Conservation (phyloP, 92 coral and sea anemone genomes). For the Phenganax subtilis region DNA sequence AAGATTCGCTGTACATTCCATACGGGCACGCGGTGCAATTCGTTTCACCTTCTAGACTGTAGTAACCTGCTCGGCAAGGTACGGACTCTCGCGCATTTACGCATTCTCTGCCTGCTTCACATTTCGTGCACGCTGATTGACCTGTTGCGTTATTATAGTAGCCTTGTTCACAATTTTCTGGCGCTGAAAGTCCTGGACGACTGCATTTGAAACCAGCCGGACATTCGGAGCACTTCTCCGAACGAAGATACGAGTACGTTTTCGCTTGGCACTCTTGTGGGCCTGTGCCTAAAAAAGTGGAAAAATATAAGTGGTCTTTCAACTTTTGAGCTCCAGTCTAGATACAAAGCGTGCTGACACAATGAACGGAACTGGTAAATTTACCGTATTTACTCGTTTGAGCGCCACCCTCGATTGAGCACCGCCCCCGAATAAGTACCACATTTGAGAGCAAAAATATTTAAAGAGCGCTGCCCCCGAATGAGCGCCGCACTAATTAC, state of each 20-base stretch:
- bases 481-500: too few relatives aligned
- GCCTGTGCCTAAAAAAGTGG: conserved; percentile 34
- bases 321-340: neutral
- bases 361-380: neutral
- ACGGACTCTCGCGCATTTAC: conserved; percentile 63
- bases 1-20: conserved; percentile 68
- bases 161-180: conserved; percentile 78
- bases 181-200: conserved; percentile 59
- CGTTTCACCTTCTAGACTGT: conserved; percentile 74
- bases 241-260: conserved; percentile 53
- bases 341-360: neutral
- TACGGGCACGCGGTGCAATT: conserved; percentile 63
- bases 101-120: conserved; percentile 87
- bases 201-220: conserved; percentile 77
- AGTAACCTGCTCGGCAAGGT: conserved; percentile 81
- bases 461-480: too few relatives aligned
- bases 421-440: too few relatives aligned
- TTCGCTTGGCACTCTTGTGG: conserved; percentile 64
- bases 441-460: too few relatives aligned
- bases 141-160: conserved; percentile 72
- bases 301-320: neutral
- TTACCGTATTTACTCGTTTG: too few relatives aligned
- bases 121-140: conserved; percentile 63
- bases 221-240: conserved; percentile 61
- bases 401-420: too few relatives aligned